These are phyloP conservation scores for Achlya flavicornis DNA, from an alignment of 2,888 invertebrate species.

Conservation along the genomic window DNA sequence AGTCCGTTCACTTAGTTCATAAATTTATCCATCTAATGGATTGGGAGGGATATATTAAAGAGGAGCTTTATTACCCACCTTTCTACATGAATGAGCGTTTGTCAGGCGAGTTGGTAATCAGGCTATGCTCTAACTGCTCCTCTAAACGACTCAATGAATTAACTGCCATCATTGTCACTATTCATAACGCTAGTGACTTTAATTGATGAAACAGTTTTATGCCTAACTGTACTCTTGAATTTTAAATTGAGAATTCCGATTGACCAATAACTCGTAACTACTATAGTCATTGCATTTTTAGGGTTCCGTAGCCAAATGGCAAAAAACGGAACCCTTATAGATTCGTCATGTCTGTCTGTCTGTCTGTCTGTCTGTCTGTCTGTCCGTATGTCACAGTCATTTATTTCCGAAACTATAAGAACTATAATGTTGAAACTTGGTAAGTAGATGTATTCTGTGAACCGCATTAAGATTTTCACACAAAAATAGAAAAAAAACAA, in stretches of 20 bases:
- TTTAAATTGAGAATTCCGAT: neutral
- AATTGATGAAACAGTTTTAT: neutral
- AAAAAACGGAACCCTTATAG: no score
- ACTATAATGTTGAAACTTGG: no score
- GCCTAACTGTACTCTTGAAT: neutral
- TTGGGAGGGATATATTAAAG: conserved; percentile 17
- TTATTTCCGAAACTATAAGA: no score
- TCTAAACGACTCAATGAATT: conserved; percentile 1
- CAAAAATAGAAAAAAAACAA: no score
- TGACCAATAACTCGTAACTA: neutral
- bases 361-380: no score
- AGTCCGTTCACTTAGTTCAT: neutral
- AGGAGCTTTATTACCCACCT: conserved; percentile 22
- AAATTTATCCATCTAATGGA: conserved; percentile 13
- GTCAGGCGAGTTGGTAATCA: conserved; percentile 51
- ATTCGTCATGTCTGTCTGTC: no score
- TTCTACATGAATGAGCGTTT: conserved; percentile 33
- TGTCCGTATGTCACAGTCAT: no score
- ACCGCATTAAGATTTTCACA: no score
- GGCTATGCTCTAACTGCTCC: conserved; percentile 16
- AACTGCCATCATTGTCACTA: neutral
- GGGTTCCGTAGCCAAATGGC: no score
- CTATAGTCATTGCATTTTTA: no score
- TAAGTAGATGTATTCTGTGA: no score
- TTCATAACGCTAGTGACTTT: neutral